These are phyloP conservation scores for Cydia fagiglandana DNA, from an alignment of 1,140 invertebrate genomes.

Conservation along the genomic window DNA sequence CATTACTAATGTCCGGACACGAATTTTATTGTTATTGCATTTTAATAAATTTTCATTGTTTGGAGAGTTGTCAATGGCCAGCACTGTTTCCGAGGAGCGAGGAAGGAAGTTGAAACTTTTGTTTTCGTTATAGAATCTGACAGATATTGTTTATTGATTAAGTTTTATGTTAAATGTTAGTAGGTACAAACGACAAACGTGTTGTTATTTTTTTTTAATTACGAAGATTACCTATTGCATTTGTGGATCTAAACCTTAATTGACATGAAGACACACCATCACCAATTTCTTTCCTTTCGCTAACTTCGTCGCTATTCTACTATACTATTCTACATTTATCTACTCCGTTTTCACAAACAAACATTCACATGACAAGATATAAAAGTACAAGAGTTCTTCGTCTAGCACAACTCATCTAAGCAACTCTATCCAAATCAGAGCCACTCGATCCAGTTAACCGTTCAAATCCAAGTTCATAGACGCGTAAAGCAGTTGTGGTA, in stretches of 20 bases:
- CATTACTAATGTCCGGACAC: slow-evolving; percentile 76
- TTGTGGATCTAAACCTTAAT: background rate
- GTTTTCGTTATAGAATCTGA: slow-evolving; percentile 36
- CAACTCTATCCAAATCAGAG: slow-evolving; percentile 17
- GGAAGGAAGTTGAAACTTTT: slow-evolving; percentile 67
- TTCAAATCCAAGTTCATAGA: slow-evolving; percentile 49
- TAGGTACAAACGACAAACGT: background rate
- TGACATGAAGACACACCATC: slow-evolving; percentile 31
- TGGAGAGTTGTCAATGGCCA: slow-evolving; percentile 53
- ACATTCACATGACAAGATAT: too few species aligned
- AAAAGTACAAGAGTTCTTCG: background rate
- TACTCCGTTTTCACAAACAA: too few species aligned
- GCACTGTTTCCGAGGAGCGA: slow-evolving; percentile 55
- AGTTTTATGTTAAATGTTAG: slow-evolving; percentile 24
- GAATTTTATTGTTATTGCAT: slow-evolving; percentile 79
- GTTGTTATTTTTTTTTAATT: background rate
- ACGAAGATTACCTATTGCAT: background rate
- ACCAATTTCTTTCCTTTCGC: background rate
- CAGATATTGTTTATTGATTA: slow-evolving; percentile 50
- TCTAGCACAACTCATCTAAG: background rate
- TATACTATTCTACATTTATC: too few species aligned
- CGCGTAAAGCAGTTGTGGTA: slow-evolving; percentile 56
- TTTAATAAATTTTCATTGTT: slow-evolving; percentile 79
- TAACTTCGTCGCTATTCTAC: background rate
- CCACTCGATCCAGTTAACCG: slow-evolving; percentile 20